Evolutionary conservation across 2,113 vertebrate species (phyloP), one percentile per base, ranked within the genome.

Genomic region (Syrmaticus mikado): DNA sequence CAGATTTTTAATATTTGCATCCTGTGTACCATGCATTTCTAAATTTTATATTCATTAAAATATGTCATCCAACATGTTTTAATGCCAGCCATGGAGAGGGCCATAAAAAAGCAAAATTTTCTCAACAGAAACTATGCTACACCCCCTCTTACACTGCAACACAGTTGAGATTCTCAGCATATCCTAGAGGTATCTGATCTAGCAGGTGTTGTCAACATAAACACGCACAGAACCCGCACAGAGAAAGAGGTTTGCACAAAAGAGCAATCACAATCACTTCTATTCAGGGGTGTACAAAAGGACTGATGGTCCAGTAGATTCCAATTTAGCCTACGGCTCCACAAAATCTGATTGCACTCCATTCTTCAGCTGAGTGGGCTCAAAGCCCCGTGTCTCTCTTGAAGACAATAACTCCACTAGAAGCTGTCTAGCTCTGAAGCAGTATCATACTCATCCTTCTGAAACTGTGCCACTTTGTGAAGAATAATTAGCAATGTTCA

Each of bases 61-160:
- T 12, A 89, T 38, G 50, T 9, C 60, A 27, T 60, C 6, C n/a
- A 46, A 21, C 4, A 41, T 9, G 1, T 87, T 83, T 66, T 83
- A 77, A 3, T 20, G 72, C 11, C 28, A 62, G 45, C 34, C 30
- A 36, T 4, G 11, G 30, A 71, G 30, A 14, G 4, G 6, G 8
- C 27, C 28, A 41, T 14, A 65, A 0, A 57, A 50, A 78, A 77
- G 46, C 19, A 78, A 68, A 92, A 3, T 3, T 45, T 67, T 45
- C 52, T 28, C 74, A 64, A 55, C 70, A 75, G 38, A 67, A 55
- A 58, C 36, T 6, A 19, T 15, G 27, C 45, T 17, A 57, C 45
- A 52, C 5, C 6, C 18, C 68, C 8, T 11, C 12, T 74, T 27
- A 22, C 21, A 74, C 4, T 0, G 0, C 48, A 90, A 53, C 4